Evolutionary conservation across 2,888 invertebrate species (phyloP), one percentile per base, ranked within the genome.

Genomic region (Pelosia muscerda): DNA sequence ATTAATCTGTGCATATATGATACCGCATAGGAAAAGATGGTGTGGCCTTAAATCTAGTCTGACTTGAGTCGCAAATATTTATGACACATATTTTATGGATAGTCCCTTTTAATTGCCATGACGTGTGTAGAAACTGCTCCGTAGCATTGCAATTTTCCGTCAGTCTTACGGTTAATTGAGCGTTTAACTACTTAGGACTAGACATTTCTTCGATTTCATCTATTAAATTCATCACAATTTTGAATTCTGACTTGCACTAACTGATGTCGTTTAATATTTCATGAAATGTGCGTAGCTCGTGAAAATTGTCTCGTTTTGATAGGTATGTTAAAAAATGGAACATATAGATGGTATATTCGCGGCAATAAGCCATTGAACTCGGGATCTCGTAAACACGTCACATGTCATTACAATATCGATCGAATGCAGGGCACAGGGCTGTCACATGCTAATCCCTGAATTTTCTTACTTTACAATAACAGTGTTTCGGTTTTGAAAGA

Each of bases 341-440:
- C 4, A 34, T 2, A 23, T 38, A 19, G 34, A 38, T 38, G 34
- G 2, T 71, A 71, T 63, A 64, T 66, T 65, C 72, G 68, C 59
- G 19, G 11, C 68, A 56, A 60, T 68, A 68, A 63, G 69, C 26
- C 71, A 63, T 66, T 79, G 77, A 74, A 66, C 74, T 74, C 69
- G 66, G 53, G 34, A 67, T 77, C 70, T 66, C 69, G 66, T 71
- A 56, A 69, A 68, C 77, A 66, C 77, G 59, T 76, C 66, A 66
- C 64, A 64, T 63, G 71, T 72, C 70, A 74, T 79, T 72, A 78
- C 64, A 69, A 72, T 79, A 78, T 79, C 68, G 55, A 77, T 77
- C 68, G 49, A 5, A 2, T 3, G n/a, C 66, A 79, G 72, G 77
- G 77, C 2, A 19, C 66, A 79, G 72, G 77, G 77, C 2, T 79